These are phyloP conservation scores for Nipponia nippon DNA, from an alignment of 2,113 vertebrate species.

Conservation along the genomic window DNA sequence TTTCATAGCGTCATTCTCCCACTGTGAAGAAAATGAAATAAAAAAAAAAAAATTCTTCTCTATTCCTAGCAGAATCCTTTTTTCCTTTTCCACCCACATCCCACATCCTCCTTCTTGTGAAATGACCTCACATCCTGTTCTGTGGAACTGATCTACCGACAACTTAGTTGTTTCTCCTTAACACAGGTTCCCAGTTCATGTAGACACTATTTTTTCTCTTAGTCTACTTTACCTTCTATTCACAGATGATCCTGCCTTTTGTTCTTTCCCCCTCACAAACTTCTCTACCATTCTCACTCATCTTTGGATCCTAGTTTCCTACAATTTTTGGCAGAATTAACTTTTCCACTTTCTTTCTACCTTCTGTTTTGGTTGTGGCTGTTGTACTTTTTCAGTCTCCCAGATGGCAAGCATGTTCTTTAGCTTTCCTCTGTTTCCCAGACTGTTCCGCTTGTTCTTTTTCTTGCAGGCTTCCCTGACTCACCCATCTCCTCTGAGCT, in stretches of 20 bases:
- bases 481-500: neutral
- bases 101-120: neutral
- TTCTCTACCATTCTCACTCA: neutral
- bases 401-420: neutral
- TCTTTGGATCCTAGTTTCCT: neutral
- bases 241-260: neutral
- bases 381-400: neutral
- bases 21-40: conserved; percentile 2
- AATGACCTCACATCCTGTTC: conserved; percentile 28
- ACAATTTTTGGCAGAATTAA: neutral
- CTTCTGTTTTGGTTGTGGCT: neutral
- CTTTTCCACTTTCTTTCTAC: neutral
- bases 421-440: neutral
- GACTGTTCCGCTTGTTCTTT: neutral
- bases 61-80: neutral
- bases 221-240: neutral
- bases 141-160: neutral
- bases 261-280: neutral
- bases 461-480: neutral
- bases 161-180: neutral
- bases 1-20: neutral
- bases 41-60: neutral
- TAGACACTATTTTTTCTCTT: neutral
- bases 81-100: conserved; percentile 11
- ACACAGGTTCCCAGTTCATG: neutral